phyloP scores from a whole-genome alignment of 23 tunicate species.

The Trididemnum clinides region DNA sequence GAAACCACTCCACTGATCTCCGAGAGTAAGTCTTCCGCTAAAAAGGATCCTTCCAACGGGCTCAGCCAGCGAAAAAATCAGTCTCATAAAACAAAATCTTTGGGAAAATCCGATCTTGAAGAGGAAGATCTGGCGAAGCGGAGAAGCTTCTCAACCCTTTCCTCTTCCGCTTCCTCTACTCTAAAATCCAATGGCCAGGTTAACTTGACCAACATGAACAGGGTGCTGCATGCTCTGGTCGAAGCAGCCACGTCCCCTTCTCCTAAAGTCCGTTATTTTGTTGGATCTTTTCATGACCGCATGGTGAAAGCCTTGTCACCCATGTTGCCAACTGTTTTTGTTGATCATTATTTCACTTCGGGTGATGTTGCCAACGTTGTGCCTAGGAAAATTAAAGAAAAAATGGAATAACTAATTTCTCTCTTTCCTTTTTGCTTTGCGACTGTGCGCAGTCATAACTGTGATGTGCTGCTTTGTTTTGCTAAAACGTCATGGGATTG shows the following conservation, averaged over 20 bases:
- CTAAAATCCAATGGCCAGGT: constrained; percentile 53
- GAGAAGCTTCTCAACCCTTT: constrained; percentile 20
- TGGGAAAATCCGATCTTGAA: background rate
- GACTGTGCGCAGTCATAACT: background rate
- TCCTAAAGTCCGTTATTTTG: constrained; percentile 90
- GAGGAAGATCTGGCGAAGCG: background rate
- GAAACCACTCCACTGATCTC: background rate
- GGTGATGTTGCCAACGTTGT: constrained; percentile 82
- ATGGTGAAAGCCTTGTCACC: constrained; percentile 60
- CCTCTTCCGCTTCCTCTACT: constrained; percentile 36
- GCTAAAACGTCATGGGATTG: too few species aligned
- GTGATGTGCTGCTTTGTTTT: too few species aligned
- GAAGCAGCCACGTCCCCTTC: constrained; percentile 79
- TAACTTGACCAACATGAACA: constrained; percentile 63
- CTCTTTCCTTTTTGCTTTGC: background rate
- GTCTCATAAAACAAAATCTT: background rate
- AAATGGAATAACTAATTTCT: constrained; percentile 68
- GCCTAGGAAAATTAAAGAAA: constrained; percentile 81
- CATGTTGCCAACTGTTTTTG: constrained; percentile 77
- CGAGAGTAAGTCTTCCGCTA: constrained; percentile 17
- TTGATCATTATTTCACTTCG: constrained; percentile 87
- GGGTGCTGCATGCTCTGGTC: constrained; percentile 85
- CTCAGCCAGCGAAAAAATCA: background rate
- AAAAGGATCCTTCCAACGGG: background rate
- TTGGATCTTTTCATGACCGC: constrained; percentile 79